Base-by-base conservation (phyloP, 1,140 invertebrate species). In the Streblospio benedicti region DNA sequence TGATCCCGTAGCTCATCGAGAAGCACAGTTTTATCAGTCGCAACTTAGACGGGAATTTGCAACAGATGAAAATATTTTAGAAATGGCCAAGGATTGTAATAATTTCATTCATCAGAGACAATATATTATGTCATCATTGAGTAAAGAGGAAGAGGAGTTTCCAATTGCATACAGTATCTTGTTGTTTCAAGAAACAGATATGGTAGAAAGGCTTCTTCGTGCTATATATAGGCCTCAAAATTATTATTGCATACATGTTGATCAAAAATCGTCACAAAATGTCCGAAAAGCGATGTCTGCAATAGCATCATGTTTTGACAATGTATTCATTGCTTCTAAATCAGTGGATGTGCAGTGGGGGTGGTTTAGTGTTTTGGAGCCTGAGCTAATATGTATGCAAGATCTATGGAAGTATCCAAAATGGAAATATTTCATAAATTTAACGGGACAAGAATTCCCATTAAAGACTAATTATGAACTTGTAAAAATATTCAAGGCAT, bases 181-280 rank as follows among this genome's bases (percentile, higher is more conserved):
- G 2, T 41, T 56, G 32, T 32, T 56, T 56, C 25, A 43, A 4
- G 38, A 56, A 31, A 43, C 38, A 23, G 45, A 58, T 27, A 65
- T 64, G 43, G 59, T 67, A 4, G 65, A 67, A 35, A 31, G 68
- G 49, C 44, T 76, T 35, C 49, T 76, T n/a, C 57, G 66, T 18
- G 60, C 63, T 4, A 64, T 75, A 31, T 73, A 70, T 55, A 62
- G 69, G 31, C 69, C 71, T 14, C 68, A 72, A 14, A 75, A 74
- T 58, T 59, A 60, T 20, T 73, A 72, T 59, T 75, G 73, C 53
- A 57, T 75, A 23, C 71, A 74, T 59, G 44, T 71, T 5, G 73
- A 56, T 4, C 32, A 32, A 4, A 56, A 43, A 31, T 32, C 53
- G 27, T 23, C 53, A 2, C 6, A 16, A 5, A 52, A 38, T 33